These are phyloP conservation scores for Calliopum simillimum DNA, from an alignment of 2,888 invertebrate species.

Conservation along the genomic window DNA sequence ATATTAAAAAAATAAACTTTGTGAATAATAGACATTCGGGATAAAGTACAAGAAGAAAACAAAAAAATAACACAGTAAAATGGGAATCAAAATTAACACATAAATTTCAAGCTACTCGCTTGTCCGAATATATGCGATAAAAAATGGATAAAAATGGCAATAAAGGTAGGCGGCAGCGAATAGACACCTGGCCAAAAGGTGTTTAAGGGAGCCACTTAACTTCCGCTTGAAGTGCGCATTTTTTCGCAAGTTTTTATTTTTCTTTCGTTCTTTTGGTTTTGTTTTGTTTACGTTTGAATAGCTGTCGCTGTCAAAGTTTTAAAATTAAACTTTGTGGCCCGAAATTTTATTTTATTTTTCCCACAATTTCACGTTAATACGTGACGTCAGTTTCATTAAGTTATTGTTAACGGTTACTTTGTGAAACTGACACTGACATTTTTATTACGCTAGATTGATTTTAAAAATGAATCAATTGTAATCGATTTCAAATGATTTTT, in stretches of 20 bases:
- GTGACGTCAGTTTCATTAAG: constrained; percentile 49
- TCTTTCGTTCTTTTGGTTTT: constrained; percentile 46
- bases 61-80: constrained; percentile 42
- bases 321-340: constrained; percentile 20
- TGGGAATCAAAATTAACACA: constrained; percentile 66
- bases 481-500: constrained; percentile 20
- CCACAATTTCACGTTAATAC: constrained; percentile 60
- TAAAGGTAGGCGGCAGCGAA: not conserved
- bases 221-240: constrained; percentile 39
- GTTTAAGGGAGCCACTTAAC: constrained; percentile 22
- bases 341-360: constrained; percentile 29
- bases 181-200: constrained; percentile 27
- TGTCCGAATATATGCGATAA: constrained; percentile 22
- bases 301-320: constrained; percentile 58
- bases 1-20: constrained; percentile 39
- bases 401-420: constrained; percentile 37
- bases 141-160: constrained; percentile 5
- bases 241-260: constrained; percentile 34
- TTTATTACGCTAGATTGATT: constrained; percentile 47
- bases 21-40: constrained; percentile 2
- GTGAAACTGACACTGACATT: constrained; percentile 47
- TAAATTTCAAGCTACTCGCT: constrained; percentile 57
- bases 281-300: constrained; percentile 60
- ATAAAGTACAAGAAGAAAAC: constrained; percentile 23
- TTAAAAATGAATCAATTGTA: constrained; percentile 28